These are phyloP conservation scores for Anagyrus pseudococci DNA, from an alignment of 2,888 invertebrate genomes.

Conservation along the genomic window DNA sequence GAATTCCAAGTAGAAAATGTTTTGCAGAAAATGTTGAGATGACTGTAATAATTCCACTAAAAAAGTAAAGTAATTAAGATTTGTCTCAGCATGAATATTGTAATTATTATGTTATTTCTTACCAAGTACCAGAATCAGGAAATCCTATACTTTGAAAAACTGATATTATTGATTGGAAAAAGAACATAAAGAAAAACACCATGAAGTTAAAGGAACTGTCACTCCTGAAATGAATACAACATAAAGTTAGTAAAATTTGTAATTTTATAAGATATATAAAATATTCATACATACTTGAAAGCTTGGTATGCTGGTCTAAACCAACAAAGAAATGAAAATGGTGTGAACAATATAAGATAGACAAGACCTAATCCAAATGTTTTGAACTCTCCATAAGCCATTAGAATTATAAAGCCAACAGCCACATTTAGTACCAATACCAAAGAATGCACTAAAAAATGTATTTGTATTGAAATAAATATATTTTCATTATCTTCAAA, in stretches of 20 bases:
- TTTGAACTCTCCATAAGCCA: conserved; percentile 67
- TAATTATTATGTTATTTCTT: conserved; percentile 50
- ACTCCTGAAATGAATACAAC: conserved; percentile 67
- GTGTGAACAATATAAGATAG: conserved; percentile 89
- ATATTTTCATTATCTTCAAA: conserved; percentile 1
- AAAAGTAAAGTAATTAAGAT: conserved; percentile 50
- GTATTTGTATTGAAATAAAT: conserved; percentile 12
- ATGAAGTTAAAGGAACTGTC: conserved; percentile 99
- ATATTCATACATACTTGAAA: conserved; percentile 70
- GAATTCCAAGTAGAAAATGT: conserved; percentile 76
- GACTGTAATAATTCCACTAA: conserved; percentile 81
- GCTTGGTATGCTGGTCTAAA: conserved; percentile 99
- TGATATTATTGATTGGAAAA: conserved; percentile 91
- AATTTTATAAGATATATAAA: neutral
- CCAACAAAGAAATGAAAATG: conserved; percentile 98
- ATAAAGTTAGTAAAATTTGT: conserved; percentile 19
- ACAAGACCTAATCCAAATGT: conserved; percentile 89
- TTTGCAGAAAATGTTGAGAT: conserved; percentile 70
- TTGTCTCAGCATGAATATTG: neutral
- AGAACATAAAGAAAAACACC: conserved; percentile 99
- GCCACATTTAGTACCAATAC: conserved; percentile 86
- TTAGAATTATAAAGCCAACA: conserved; percentile 81
- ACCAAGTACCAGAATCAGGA: conserved; percentile 86
- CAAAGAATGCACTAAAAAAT: conserved; percentile 83
- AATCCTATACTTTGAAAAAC: conserved; percentile 90